Percentiles rank a stretch among this genome's conserved stretches.
Evolutionary conservation across 2,888 invertebrate genomes (phyloP).

Genomic region (Anaspis maculata): DNA sequence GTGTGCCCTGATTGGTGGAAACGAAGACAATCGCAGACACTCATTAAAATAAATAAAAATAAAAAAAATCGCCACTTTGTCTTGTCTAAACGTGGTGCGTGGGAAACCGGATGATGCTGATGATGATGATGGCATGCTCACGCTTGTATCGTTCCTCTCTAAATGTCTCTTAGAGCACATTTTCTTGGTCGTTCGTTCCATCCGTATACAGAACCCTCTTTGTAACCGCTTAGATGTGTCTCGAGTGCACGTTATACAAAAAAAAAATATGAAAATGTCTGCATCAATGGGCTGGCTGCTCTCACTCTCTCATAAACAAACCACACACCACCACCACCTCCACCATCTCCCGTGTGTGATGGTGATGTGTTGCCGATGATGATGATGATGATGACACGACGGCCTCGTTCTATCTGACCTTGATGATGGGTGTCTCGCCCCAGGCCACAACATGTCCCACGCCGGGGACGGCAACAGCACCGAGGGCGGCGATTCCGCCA

Average conservation of each 20-base stretch:
- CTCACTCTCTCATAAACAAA: too few species aligned
- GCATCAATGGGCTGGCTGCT: too few species aligned
- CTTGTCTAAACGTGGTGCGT: slow-evolving; percentile 11
- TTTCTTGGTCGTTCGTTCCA: slow-evolving; percentile 7
- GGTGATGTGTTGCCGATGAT: too few species aligned
- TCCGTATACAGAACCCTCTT: too few species aligned
- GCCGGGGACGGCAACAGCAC: slow-evolving; percentile 80
- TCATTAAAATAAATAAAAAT: too few species aligned
- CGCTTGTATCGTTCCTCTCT: slow-evolving; percentile 20
- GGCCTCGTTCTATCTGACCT: too few species aligned
- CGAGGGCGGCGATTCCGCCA: slow-evolving; percentile 53
- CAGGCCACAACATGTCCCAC: slow-evolving; percentile 89
- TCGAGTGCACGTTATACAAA: too few species aligned
- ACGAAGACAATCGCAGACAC: slow-evolving; percentile 50
- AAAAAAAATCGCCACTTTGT: too few species aligned
- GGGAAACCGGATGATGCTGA: slow-evolving; percentile 2
- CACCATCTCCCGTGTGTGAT: too few species aligned
- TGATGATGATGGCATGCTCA: slow-evolving; percentile 25
- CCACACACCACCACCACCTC: too few species aligned
- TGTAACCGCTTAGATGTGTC: too few species aligned
- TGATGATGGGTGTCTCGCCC: slow-evolving; percentile 14
- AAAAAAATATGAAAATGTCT: background rate
- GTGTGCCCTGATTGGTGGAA: slow-evolving; percentile 71
- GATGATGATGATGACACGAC: too few species aligned
- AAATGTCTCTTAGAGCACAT: background rate